phyloP scores from a whole-genome alignment of 1,140 invertebrate species.

The Caenorhabditis tropicalis region DNA sequence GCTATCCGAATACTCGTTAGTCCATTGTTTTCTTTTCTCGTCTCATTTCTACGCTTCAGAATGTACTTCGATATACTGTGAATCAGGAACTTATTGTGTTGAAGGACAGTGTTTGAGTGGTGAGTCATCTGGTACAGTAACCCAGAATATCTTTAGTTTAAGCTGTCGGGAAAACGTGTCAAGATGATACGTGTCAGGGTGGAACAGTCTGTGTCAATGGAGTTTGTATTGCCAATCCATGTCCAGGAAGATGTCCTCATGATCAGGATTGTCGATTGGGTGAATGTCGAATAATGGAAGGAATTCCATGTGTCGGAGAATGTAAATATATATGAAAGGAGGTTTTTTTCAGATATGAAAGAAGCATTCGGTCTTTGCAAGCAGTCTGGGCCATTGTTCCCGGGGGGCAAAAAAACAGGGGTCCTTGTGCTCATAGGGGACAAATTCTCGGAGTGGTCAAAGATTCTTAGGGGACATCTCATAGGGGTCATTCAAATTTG shows the following conservation, averaged over 20 bases:
- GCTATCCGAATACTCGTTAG: conserved; percentile 47
- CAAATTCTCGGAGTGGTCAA: no score
- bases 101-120: conserved; percentile 65
- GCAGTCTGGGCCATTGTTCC: no score
- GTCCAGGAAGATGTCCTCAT: conserved; percentile 46
- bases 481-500: no score
- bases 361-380: no score
- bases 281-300: conserved; percentile 47
- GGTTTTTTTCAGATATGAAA: no score
- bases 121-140: background rate
- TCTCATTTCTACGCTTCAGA: no score
- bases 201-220: conserved; percentile 48
- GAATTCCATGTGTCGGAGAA: conserved; percentile 58
- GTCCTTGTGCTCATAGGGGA: no score
- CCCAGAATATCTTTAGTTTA: background rate
- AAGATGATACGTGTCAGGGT: conserved; percentile 44
- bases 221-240: conserved; percentile 51
- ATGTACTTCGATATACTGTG: conserved; percentile 64
- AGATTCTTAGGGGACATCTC: no score
- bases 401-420: no score
- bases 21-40: background rate
- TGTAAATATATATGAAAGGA: no score
- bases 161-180: conserved; percentile 40
- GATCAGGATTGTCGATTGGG: conserved; percentile 61
- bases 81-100: conserved; percentile 60